Evolutionary conservation across 2,888 invertebrate species (phyloP), one percentile per base, ranked within the genome.

Genomic region (Fragum sueziense): DNA sequence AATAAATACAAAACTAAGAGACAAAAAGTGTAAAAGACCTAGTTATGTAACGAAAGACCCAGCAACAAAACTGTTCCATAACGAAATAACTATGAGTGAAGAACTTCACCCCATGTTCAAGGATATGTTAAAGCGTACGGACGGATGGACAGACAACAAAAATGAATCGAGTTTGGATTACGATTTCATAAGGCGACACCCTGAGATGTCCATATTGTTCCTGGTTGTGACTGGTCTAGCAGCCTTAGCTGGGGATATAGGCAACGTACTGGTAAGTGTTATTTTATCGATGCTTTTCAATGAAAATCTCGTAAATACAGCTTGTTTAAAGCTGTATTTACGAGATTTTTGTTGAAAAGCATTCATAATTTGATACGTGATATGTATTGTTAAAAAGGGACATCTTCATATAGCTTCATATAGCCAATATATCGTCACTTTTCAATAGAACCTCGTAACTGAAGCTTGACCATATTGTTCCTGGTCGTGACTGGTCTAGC

Each of bases 151-250:
- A 27, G 31, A 41, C 59, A 59, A 74, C 22, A 69, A 59, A 25
- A 81, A 84, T 52, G 84, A 80, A 11, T 76, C 80, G 0, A 81
- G 80, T 54, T 37, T 81, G 70, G 79, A 84, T 41, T 84, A 84
- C 47, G 37, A 84, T 33, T 84, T 81, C 22, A 70, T 84, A 33
- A 59, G 61, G n/a, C 70, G 84, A 34, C 84, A 84, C 51, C 79
- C 80, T 0, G 62, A 70, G 17, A 74, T 84, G 74, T 81, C 84
- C 7, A 37, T 79, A 2, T 14, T 62, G 51, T 84, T 84, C 67
- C 54, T 84, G 0, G 37, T 31, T 1, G 62, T 79, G 17, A 79
- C 79, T 6, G 65, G 76, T 17, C 25, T 80, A 3, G 79, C 79
- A 0, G 79, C 68, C n/a, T n/a, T 74, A 14, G 70, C 70, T 11